These are phyloP conservation scores for Zelleria hepariella DNA, from an alignment of 2,888 invertebrate genomes.

Conservation along the genomic window DNA sequence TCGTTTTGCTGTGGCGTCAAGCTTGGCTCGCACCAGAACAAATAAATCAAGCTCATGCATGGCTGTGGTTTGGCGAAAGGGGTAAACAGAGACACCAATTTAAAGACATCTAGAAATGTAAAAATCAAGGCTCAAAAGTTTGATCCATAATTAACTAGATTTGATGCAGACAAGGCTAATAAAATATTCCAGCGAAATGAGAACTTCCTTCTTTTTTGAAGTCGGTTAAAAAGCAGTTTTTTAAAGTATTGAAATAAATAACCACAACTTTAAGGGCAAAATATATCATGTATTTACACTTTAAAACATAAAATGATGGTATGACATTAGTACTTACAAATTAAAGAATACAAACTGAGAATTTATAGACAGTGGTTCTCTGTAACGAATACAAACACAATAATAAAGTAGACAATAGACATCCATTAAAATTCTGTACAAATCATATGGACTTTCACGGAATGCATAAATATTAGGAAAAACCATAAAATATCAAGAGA, in stretches of 20 bases:
- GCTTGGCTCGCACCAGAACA: too few species aligned
- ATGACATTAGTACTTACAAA: slow-evolving; percentile 34
- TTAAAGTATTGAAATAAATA: not conserved
- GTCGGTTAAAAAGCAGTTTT: too few species aligned
- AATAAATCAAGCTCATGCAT: too few species aligned
- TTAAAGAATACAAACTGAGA: slow-evolving; percentile 29
- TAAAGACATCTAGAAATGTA: too few species aligned
- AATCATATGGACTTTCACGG: not conserved
- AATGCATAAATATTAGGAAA: not conserved
- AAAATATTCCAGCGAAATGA: too few species aligned
- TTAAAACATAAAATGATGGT: slow-evolving; percentile 62
- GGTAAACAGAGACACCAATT: too few species aligned
- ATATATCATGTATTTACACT: slow-evolving; percentile 70
- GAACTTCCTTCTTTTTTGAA: too few species aligned
- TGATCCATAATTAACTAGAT: too few species aligned
- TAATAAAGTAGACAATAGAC: not conserved
- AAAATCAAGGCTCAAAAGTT: too few species aligned
- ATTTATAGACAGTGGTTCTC: slow-evolving; percentile 20
- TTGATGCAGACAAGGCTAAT: too few species aligned
- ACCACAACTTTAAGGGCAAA: slow-evolving; percentile 54
- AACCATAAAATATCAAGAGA: not conserved
- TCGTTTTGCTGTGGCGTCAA: too few species aligned
- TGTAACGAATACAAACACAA: not conserved
- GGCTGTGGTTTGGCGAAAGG: too few species aligned
- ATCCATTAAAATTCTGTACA: not conserved